Conservation (phyloP, 92 coral and sea anemone genomes). For the Meandrina meandrites region DNA sequence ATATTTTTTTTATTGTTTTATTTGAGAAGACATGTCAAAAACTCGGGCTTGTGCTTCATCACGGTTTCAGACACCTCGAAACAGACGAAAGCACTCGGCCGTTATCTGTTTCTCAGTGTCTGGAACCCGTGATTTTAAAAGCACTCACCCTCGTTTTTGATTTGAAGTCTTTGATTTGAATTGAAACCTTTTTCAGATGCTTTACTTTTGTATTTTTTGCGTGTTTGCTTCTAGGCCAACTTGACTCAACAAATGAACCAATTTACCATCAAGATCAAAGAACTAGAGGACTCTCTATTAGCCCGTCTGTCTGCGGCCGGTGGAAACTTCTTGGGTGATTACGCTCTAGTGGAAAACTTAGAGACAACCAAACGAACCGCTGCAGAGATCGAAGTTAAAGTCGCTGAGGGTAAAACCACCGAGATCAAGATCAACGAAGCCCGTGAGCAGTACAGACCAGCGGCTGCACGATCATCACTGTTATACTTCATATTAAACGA, state of each 20-base stretch:
- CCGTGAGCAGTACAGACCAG: constrained; percentile 99
- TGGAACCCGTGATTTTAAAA: too few relatives aligned
- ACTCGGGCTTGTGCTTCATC: too few relatives aligned
- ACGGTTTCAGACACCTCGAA: too few relatives aligned
- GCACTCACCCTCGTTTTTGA: too few relatives aligned
- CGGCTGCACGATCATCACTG: constrained; percentile 92
- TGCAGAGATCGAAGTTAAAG: constrained; percentile 97
- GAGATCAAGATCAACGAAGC: constrained; percentile 98
- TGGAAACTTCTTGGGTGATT: constrained; percentile 98
- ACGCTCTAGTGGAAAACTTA: constrained; percentile 96
- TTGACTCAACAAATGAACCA: constrained; percentile 96
- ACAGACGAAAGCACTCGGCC: too few relatives aligned
- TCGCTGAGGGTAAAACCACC: constrained; percentile 91
- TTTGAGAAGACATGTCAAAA: too few relatives aligned
- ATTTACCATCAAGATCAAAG: constrained; percentile 91
- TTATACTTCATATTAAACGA: constrained; percentile 96
- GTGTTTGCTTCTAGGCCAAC: constrained; percentile 68
- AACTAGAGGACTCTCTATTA: constrained; percentile 90
- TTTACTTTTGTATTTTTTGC: not conserved
- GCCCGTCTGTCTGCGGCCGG: constrained; percentile 99
- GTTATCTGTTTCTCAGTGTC: too few relatives aligned
- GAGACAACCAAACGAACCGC: constrained; percentile 98
- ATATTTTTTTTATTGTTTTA: too few relatives aligned
- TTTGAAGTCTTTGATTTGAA: too few relatives aligned
- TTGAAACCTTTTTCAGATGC: not conserved